Base-by-base conservation (phyloP, 53 echinoderm and acorn worm species). In the Hippasteria phrygiana region DNA sequence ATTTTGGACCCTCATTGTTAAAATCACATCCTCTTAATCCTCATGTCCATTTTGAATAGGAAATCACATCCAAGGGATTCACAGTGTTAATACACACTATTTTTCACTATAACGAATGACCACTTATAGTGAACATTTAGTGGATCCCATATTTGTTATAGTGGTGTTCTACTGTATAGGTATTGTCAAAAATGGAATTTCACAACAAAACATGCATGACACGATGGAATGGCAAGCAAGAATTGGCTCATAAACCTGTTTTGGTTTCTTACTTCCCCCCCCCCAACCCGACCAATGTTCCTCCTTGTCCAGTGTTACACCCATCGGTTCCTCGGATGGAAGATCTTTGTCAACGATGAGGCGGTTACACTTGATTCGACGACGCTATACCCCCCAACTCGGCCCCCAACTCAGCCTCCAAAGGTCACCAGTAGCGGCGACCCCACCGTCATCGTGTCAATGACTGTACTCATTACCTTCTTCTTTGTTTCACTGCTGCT, bases 291-390 rank as follows among this genome's bases (percentile, higher is more conserved):
- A n/a, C n/a, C n/a, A n/a, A n/a, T 3, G 26, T 17, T 17, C 59
- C 18, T 22, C 20, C 17, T 24, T 26, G 46, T 45, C n/a, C 72
- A 95, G 95, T 95, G 95, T 53, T 95, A 93, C 86, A 91, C 91
- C 11, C 95, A 95, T 56, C 93, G 93, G n/a, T 95, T 88, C 50
- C 87, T 95, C 1, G 95, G 95, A 42, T 95, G 95, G 95, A 95
- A 93, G 76, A 95, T 95, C 11, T 79, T 87, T 42, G 84, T 94
- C 20, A 83, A 59, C 0, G 94, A 80, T 55, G 27, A 35, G 5
- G 24, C 80, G 24, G 73, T 72, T 4, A 72, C 33, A n/a, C 73
- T 72, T 1, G 13, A 14, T 16, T 35, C 67, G 4, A 67, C 67
- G 5, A 67, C 34, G 12, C 35, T 67, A 3, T 35, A n/a, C n/a